Percentiles rank a stretch among this genome's conserved stretches.
These are phyloP conservation scores for Amphiprion ocellaris DNA, from an alignment of 2,113 vertebrate species.

Conservation along the genomic window DNA sequence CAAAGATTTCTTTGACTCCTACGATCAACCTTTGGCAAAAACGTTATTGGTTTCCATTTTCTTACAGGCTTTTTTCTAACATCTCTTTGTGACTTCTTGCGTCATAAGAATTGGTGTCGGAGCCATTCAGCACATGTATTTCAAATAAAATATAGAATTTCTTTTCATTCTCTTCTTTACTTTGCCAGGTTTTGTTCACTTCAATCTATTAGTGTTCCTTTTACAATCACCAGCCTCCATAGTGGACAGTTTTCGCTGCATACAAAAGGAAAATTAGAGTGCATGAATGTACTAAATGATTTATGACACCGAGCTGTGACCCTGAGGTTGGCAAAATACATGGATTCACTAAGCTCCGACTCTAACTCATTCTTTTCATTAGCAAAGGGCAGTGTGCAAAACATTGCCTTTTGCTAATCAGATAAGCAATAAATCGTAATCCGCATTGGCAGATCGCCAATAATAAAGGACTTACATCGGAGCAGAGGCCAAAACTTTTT, in stretches of 20 bases:
- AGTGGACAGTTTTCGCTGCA: neutral
- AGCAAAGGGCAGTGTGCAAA: conserved; percentile 1
- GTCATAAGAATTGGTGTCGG: neutral
- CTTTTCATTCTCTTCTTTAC: neutral
- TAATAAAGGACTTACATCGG: neutral
- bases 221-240: neutral
- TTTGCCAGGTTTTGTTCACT: neutral
- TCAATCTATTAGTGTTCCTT: neutral
- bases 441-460: neutral
- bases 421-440: neutral
- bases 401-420: neutral
- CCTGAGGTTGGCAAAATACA: neutral
- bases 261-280: neutral
- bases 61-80: too few species aligned
- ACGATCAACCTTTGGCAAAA: too few species aligned
- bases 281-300: neutral
- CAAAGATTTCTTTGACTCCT: too few species aligned
- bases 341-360: neutral
- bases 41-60: too few species aligned
- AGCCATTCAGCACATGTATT: too few species aligned
- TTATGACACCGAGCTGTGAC: neutral
- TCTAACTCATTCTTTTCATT: conserved; percentile 5
- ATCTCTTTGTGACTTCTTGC: too few species aligned
- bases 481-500: neutral
- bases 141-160: neutral